These are phyloP conservation scores for Archegozetes longisetosus DNA, from an alignment of 1,140 invertebrate species.

Conservation along the genomic window DNA sequence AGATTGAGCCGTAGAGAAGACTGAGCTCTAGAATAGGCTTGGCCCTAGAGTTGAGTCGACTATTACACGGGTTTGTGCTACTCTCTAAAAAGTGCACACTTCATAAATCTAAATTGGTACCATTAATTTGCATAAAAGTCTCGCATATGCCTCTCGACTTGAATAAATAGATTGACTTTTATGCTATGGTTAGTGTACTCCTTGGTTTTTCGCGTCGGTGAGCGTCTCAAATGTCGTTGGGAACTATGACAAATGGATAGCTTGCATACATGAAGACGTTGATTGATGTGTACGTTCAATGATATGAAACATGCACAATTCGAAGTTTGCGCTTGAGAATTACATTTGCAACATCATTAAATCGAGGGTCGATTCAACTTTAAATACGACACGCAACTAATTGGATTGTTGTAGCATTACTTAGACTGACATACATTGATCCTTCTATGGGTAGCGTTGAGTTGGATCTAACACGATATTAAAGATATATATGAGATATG, in stretches of 20 bases:
- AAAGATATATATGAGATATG: neutral
- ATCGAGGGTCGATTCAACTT: neutral
- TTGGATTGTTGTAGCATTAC: neutral
- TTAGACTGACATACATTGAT: no score
- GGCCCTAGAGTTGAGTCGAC: no score
- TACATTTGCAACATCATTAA: neutral
- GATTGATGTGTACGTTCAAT: neutral
- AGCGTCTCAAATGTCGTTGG: neutral
- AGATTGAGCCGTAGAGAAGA: no score
- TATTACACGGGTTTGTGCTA: neutral
- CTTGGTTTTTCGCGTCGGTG: neutral
- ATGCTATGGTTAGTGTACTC: neutral
- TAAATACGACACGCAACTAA: neutral
- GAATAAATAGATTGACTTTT: neutral
- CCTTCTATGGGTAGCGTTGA: neutral
- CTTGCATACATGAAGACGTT: neutral
- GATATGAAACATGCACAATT: neutral
- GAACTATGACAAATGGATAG: neutral
- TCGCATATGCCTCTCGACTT: neutral
- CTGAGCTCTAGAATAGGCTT: no score
- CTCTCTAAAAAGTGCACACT: neutral
- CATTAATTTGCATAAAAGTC: neutral
- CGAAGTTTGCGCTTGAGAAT: neutral
- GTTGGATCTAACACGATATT: neutral
- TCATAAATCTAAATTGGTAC: neutral